phyloP scores from a whole-genome alignment of 2,797 vertebrate species.

The Sebastes trivittatus region DNA sequence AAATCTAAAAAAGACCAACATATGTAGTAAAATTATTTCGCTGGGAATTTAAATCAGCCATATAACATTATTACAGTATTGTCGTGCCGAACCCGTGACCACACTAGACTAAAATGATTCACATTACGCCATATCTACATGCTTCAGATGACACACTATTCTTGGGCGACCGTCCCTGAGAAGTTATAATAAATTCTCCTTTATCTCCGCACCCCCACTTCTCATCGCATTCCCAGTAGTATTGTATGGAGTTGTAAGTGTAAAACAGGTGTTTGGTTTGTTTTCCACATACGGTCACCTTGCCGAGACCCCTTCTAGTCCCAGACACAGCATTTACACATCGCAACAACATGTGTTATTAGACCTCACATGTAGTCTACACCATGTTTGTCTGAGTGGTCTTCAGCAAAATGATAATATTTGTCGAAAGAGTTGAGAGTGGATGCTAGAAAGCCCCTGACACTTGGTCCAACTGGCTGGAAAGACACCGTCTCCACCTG shows the following conservation, averaged over 20 bases:
- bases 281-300: conserved; percentile 70
- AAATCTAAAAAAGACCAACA: neutral
- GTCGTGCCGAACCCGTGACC: neutral
- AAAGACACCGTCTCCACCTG: conserved; percentile 86
- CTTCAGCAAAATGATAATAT: conserved; percentile 85
- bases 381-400: conserved; percentile 70
- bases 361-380: conserved; percentile 83
- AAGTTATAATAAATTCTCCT: conserved; percentile 15
- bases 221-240: conserved; percentile 16
- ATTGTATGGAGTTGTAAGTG: conserved; percentile 23
- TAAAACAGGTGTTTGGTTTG: conserved; percentile 82
- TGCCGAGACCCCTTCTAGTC: conserved; percentile 54
- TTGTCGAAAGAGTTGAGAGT: conserved; percentile 73
- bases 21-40: neutral
- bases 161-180: neutral
- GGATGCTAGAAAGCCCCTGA: conserved; percentile 66
- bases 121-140: neutral
- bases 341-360: conserved; percentile 72
- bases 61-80: neutral
- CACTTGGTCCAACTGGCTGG: conserved; percentile 66
- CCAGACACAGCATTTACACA: conserved; percentile 80
- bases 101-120: conserved; percentile 3
- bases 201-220: neutral
- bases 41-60: neutral
- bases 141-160: conserved; percentile 9